These are phyloP conservation scores for Phengaris alcon DNA, from an alignment of 2,888 invertebrate species.

Conservation along the genomic window DNA sequence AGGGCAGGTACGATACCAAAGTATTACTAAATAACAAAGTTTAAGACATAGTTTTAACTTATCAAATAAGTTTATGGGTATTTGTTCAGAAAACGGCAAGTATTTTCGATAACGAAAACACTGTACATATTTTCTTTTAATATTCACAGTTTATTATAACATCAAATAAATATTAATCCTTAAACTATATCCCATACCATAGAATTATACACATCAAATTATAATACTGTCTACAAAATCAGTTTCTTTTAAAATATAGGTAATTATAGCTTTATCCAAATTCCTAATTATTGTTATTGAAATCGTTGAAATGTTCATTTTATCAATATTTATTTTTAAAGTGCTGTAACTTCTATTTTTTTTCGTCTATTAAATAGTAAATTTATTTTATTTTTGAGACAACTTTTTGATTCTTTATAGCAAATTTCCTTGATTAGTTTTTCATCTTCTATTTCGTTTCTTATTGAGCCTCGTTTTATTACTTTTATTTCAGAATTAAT, in stretches of 20 bases:
- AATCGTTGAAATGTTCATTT: too few relatives aligned
- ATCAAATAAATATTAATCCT: background rate
- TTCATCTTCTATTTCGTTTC: background rate
- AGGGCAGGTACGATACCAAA: too few relatives aligned
- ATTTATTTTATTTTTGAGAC: background rate
- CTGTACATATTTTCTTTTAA: too few relatives aligned
- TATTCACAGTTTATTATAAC: background rate
- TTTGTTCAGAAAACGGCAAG: too few relatives aligned
- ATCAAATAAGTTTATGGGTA: too few relatives aligned
- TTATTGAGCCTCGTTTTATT: background rate
- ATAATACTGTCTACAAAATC: background rate
- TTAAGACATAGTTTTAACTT: too few relatives aligned
- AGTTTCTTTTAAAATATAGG: background rate
- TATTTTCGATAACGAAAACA: too few relatives aligned
- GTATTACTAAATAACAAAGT: too few relatives aligned
- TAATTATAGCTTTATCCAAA: background rate
- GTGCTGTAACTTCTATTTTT: background rate
- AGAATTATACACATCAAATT: background rate
- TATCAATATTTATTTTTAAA: background rate
- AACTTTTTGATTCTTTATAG: background rate
- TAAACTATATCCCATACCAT: background rate
- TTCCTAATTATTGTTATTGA: background rate
- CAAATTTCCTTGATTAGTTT: background rate
- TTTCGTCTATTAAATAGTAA: background rate
- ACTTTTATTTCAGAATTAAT: slow-evolving; percentile 4